Percentiles rank a stretch among this genome's conserved stretches.
These are phyloP conservation scores for Spilogale gracilis DNA, from an alignment of 2,113 vertebrate species.

Conservation along the genomic window DNA sequence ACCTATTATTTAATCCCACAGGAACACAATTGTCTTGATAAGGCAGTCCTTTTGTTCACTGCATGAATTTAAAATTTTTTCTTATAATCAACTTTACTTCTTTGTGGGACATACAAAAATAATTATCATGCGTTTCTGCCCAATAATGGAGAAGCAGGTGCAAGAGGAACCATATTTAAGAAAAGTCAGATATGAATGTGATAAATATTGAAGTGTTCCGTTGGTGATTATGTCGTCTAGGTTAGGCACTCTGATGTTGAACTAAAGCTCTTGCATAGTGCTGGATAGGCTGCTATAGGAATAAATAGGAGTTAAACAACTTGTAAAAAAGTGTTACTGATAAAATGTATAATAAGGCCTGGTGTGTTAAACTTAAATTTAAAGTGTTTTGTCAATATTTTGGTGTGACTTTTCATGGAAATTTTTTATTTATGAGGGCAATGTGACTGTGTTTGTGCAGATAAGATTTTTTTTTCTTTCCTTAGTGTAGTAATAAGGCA, in stretches of 20 bases:
- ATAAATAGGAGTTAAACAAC: background rate
- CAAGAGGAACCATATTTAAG: slow-evolving; percentile 52
- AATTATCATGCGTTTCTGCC: slow-evolving; percentile 46
- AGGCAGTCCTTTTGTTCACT: slow-evolving; percentile 28
- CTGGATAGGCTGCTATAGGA: background rate
- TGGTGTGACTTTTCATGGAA: background rate
- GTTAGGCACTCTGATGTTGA: background rate
- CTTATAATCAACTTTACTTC: slow-evolving; percentile 60
- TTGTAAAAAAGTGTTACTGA: background rate
- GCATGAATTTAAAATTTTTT: slow-evolving; percentile 4
- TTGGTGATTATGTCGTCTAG: background rate
- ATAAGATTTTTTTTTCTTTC: background rate
- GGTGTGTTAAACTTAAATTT: background rate
- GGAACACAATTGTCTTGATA: slow-evolving; percentile 51
- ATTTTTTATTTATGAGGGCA: background rate
- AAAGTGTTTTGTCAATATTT: slow-evolving; percentile 6
- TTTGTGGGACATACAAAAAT: slow-evolving; percentile 54
- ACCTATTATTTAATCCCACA: slow-evolving; percentile 55
- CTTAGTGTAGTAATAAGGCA: background rate
- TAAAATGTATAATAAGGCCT: background rate
- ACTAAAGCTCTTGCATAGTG: background rate
- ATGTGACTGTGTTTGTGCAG: background rate
- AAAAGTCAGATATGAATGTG: background rate
- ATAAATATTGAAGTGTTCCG: background rate
- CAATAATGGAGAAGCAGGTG: slow-evolving; percentile 66